A percentile compares a stretch with the other conserved stretches of the same genome.
These are phyloP conservation scores for Dasyprocta punctata DNA, from an alignment of 2,113 vertebrate species.

Conservation along the genomic window DNA sequence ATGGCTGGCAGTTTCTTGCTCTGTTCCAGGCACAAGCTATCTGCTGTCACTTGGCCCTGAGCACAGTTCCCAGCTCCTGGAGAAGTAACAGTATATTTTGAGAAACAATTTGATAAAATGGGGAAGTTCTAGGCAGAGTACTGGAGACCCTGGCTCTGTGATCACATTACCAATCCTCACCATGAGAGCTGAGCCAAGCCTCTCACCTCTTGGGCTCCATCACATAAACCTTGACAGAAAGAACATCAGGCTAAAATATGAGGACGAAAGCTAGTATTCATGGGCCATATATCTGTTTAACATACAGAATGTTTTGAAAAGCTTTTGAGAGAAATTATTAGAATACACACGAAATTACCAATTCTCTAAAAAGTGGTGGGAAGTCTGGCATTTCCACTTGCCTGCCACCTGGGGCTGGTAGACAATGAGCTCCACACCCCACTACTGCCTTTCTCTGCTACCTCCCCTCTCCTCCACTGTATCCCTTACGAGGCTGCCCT, in stretches of 20 bases:
- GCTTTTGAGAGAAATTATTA: background rate
- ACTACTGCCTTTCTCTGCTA: accelerated
- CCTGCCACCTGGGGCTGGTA: no score
- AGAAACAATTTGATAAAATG: background rate
- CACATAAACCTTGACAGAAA: background rate
- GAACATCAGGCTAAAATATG: background rate
- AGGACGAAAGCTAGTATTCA: background rate
- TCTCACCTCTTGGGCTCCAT: background rate
- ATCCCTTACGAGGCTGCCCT: background rate
- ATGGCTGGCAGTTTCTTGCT: background rate
- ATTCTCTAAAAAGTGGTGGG: background rate
- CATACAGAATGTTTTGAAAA: background rate
- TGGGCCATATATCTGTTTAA: background rate
- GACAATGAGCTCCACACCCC: no score
- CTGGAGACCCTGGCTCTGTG: no score
- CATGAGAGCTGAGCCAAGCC: background rate
- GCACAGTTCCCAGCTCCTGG: background rate
- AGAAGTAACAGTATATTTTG: background rate
- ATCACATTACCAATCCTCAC: no score
- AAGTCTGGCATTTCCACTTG: background rate
- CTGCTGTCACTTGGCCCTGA: background rate
- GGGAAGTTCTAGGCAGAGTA: background rate
- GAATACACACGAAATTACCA: background rate
- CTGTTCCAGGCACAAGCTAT: background rate
- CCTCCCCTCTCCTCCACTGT: background rate